phyloP scores from a whole-genome alignment of 2,888 invertebrate species.

The Parnassius orleans region DNA sequence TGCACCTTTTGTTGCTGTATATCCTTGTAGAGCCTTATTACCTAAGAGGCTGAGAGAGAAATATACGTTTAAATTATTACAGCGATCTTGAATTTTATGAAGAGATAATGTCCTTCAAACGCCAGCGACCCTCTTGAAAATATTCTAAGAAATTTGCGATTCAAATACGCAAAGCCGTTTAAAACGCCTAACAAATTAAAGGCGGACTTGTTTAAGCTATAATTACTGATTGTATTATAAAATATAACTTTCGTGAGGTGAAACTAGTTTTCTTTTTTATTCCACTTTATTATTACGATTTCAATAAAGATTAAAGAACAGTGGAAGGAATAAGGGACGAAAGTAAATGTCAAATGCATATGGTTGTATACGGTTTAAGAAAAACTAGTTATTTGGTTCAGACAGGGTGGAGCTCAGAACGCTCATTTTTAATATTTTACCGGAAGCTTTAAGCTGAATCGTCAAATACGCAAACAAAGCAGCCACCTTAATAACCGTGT shows the following conservation, averaged over 20 bases:
- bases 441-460: conserved; percentile 59
- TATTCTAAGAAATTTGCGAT: conserved; percentile 81
- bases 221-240: conserved; percentile 79
- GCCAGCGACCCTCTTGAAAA: conserved; percentile 75
- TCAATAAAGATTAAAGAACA: background rate
- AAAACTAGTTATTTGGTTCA: conserved; percentile 33
- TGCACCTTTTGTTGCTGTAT: background rate
- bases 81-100: conserved; percentile 77
- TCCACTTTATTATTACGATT: background rate
- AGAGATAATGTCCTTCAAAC: conserved; percentile 78
- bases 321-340: conserved; percentile 21
- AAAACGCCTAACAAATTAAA: conserved; percentile 81
- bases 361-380: conserved; percentile 16
- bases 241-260: conserved; percentile 50
- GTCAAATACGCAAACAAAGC: conserved; percentile 71
- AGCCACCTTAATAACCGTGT: conserved; percentile 68
- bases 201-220: conserved; percentile 77
- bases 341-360: conserved; percentile 23
- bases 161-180: conserved; percentile 80
- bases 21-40: conserved; percentile 24
- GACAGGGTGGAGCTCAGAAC: conserved; percentile 45
- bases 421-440: conserved; percentile 72
- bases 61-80: conserved; percentile 70
- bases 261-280: background rate
- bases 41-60: conserved; percentile 50